Percentiles rank a stretch among this genome's conserved stretches.
Evolutionary conservation across 2,888 invertebrate genomes (phyloP).

Genomic region (Agrotis segetum): DNA sequence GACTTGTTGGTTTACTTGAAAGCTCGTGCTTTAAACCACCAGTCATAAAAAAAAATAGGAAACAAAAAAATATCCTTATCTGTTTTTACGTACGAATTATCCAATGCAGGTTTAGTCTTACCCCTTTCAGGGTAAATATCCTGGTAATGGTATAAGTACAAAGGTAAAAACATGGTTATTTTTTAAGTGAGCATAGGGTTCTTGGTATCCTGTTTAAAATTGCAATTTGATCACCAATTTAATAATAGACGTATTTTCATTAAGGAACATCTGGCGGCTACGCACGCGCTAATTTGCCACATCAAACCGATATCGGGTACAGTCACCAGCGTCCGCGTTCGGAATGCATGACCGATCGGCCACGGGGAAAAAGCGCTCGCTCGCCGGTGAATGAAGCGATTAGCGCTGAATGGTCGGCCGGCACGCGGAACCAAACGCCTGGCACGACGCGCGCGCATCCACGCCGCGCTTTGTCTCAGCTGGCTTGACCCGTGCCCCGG

Average conservation of each 20-base stretch:
- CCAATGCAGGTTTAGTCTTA: background rate
- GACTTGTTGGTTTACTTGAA: conserved; percentile 16
- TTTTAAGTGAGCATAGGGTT: background rate
- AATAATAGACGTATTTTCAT: conserved; percentile 2
- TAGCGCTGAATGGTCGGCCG: conserved; percentile 87
- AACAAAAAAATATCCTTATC: no score
- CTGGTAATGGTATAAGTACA: background rate
- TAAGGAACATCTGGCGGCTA: conserved; percentile 35
- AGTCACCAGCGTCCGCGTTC: conserved; percentile 74
- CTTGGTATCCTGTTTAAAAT: background rate
- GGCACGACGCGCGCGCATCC: conserved; percentile 82
- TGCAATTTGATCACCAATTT: background rate
- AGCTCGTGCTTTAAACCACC: background rate
- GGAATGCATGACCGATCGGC: conserved; percentile 90
- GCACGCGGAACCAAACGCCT: conserved; percentile 87
- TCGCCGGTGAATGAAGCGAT: conserved; percentile 89
- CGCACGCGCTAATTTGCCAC: conserved; percentile 76
- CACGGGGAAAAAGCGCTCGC: conserved; percentile 85
- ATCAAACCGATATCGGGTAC: conserved; percentile 73
- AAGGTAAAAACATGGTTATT: background rate
- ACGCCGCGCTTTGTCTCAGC: conserved; percentile 87
- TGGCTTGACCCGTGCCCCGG: conserved; percentile 89
- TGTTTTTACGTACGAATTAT: background rate
- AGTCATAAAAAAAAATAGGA: background rate
- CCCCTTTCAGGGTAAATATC: background rate